Base-by-base conservation (phyloP, 2,888 invertebrate species). In the Glomeris marginata region DNA sequence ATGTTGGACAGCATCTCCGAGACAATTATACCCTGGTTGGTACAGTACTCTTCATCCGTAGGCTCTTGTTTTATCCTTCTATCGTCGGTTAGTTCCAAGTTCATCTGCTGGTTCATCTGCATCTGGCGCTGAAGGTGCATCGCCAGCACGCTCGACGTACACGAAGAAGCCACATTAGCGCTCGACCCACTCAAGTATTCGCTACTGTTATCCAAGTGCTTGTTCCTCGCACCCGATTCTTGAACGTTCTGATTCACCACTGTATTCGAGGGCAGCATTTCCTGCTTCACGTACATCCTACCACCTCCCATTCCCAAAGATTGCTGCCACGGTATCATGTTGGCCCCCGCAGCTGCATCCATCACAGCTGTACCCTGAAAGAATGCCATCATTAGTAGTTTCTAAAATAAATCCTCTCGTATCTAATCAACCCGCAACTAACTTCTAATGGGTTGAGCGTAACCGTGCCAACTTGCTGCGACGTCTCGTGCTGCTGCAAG, bases 381-480 rank as follows among this genome's bases (percentile, higher is more conserved):
- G 8, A 28, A 8, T n/a, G n/a, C 28, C 28, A 28, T 28, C 28
- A 28, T 8, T 3, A 8, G 8, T 5, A 8, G 4, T 5, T 8
- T 8, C 28, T 28, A 5, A 28, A 28, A 28, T 5, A 28, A 8
- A 28, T 28, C 8, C 8, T 28, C 28, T 28, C 28, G 28, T 28
- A 28, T 5, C 8, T 28, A 28, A 28, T 28, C 8, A 5, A 28
- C 8, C 8, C 28, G 28, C 3, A 28, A 28, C 28, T 28, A 28
- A 28, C 28, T 28, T 28, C 28, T 3, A 28, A 3, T 5, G 28
- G 28, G 28, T 28, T 28, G 28, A 28, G 28, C 28, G 28, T 28
- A 8, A 28, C 28, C 4, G 16, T 22, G 49, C 21, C 47, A 58
- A 58, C 33, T 59, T 62, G 60, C 48, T 64, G 63, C 47, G 54